phyloP scores from a whole-genome alignment of 2,797 vertebrate genomes.

The Lepilemur ruficaudatus region DNA sequence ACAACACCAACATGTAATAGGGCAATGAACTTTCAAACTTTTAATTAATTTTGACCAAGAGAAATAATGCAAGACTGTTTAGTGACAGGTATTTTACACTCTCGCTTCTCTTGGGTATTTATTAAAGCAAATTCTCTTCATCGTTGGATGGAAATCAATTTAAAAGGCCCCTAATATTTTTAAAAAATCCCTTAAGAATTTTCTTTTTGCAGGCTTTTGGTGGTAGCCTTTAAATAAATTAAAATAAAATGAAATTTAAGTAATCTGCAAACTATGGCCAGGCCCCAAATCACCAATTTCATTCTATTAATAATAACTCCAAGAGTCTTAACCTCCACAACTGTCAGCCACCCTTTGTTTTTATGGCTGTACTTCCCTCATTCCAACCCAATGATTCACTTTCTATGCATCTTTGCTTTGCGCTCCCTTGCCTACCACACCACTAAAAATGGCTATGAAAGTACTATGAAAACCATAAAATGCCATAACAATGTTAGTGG shows the following conservation, averaged over 20 bases:
- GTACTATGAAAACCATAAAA: neutral
- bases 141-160: conserved; percentile 12
- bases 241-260: conserved; percentile 24
- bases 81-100: conserved; percentile 15
- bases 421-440: neutral
- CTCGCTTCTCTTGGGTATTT: conserved; percentile 17
- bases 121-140: conserved; percentile 41
- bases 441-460: neutral
- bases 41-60: neutral
- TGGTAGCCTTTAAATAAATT: neutral
- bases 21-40: neutral
- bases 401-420: neutral
- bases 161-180: neutral
- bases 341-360: neutral
- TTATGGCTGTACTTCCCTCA: neutral
- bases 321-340: neutral
- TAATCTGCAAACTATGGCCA: neutral
- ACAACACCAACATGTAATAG: neutral
- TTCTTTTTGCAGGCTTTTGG: neutral
- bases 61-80: conserved; percentile 24
- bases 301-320: neutral
- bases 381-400: neutral
- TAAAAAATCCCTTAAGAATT: neutral
- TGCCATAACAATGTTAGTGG: neutral
- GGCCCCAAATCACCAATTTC: conserved; percentile 12